Evolutionary conservation across 2,113 vertebrate species (phyloP).

Genomic region (Romanogobio albipinnatus): DNA sequence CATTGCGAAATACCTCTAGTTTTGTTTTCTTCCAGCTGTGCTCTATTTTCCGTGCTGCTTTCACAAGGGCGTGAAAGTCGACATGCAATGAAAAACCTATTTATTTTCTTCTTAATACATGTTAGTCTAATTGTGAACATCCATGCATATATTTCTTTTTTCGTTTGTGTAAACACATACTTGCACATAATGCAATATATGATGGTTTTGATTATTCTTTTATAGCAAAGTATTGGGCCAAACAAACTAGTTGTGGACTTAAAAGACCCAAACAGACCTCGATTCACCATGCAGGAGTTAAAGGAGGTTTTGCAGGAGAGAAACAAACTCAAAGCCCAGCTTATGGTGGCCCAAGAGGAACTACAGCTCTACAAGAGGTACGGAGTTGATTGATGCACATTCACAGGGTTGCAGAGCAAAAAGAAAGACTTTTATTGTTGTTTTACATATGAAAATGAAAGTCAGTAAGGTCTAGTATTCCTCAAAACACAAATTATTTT

Average conservation of each 20-base stretch:
- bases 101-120: too few relatives aligned
- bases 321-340: conserved; percentile 92
- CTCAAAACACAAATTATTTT: too few relatives aligned
- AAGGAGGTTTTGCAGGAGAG: conserved; percentile 93
- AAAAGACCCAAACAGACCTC: conserved; percentile 89
- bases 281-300: conserved; percentile 95
- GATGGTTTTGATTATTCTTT: conserved; percentile 15
- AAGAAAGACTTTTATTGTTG: not conserved
- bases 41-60: too few relatives aligned
- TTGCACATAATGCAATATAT: not conserved
- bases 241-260: conserved; percentile 90
- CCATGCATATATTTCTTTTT: too few relatives aligned
- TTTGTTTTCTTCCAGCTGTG: too few relatives aligned
- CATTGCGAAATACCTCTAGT: too few relatives aligned
- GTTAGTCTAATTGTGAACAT: too few relatives aligned
- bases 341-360: conserved; percentile 90
- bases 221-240: conserved; percentile 79
- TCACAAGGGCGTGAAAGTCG: too few relatives aligned
- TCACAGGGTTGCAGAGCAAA: not conserved
- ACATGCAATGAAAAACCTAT: too few relatives aligned
- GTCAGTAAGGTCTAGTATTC: too few relatives aligned
- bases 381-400: too few relatives aligned
- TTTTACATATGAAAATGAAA: not conserved
- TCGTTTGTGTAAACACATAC: not conserved
- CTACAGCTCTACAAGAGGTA: conserved; percentile 92